Base-by-base conservation (phyloP, 1,140 invertebrate genomes). In the Caenorhabditis remanei region DNA sequence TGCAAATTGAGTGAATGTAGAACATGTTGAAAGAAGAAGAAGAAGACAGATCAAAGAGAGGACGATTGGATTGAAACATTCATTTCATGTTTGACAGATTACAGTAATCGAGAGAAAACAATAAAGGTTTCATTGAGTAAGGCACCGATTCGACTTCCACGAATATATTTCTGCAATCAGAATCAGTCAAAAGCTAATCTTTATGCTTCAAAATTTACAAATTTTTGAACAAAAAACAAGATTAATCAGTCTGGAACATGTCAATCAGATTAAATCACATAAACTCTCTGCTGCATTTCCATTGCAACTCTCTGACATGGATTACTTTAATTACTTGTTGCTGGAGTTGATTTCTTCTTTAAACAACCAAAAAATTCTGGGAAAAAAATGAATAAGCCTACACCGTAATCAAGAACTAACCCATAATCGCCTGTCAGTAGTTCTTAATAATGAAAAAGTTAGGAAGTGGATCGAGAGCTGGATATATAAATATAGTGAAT, bases 1-100 rank as follows among this genome's bases (percentile, higher is more conserved):
- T 79, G 71, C n/a, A 79, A 79, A 79, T 79, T 50, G 71, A 50
- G 41, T n/a, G 65, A 71, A 71, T n/a, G 16, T 32, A 13, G 63
- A 65, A 65, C 7, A 48, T 65, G 7, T 40, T 65, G 61, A 16
- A 11, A 41, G 13, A 71, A 71, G n/a, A 71, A 46, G 24, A 46
- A 46, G 6, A n/a, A 53, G 16, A 53, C 16, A 4, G 50, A 16
- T 53, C 50, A 53, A 16, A 11, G 3, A 11, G 9, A 53, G 11
- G 32, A 32, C 32, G 32, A 32, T 32, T 32, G 32, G 32, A 32
- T 32, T 32, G 32, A 32, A 32, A 32, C 32, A 32, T 32, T 32
- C 32, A 32, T 32, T 32, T 32, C 32, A 32, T 32, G 32, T 2
- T 32, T 32, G 32, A 32, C 32, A 32, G 32, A 32, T 32, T 32